Evolutionary conservation across 2,797 vertebrate genomes (phyloP).

Genomic region (Florisuga fusca): DNA sequence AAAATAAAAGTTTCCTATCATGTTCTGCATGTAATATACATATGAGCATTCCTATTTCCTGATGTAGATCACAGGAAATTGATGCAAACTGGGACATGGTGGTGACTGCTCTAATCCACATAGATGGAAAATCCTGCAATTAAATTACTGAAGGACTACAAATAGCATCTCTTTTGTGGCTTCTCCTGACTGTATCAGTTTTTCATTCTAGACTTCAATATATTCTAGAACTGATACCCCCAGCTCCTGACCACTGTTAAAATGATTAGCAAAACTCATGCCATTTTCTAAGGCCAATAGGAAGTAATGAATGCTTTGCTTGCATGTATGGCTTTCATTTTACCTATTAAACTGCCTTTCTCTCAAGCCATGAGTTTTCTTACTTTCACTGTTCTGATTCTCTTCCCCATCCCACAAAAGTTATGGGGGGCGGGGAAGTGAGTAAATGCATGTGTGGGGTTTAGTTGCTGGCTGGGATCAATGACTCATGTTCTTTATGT

Average conservation of each 20-base stretch:
- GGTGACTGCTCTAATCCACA: neutral
- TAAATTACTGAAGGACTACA: neutral
- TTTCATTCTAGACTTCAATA: neutral
- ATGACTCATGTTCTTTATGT: neutral
- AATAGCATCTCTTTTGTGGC: neutral
- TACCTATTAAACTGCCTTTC: no score
- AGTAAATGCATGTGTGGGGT: no score
- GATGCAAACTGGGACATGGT: fast-evolving
- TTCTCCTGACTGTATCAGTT: neutral
- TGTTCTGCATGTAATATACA: neutral
- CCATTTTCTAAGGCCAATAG: neutral
- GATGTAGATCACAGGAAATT: neutral
- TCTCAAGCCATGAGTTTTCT: no score
- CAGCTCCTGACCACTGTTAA: neutral
- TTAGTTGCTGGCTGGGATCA: no score
- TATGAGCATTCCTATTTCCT: neutral
- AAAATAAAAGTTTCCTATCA: neutral
- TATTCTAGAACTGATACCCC: fast-evolving
- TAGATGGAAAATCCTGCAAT: neutral
- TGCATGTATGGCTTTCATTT: no score
- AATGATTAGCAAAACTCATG: neutral
- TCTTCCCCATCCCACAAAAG: no score
- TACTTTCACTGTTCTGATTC: no score
- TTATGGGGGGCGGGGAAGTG: no score
- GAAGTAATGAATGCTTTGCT: no score